These are phyloP conservation scores for Bufo gargarizans DNA, from an alignment of 2,113 vertebrate species.

Conservation along the genomic window DNA sequence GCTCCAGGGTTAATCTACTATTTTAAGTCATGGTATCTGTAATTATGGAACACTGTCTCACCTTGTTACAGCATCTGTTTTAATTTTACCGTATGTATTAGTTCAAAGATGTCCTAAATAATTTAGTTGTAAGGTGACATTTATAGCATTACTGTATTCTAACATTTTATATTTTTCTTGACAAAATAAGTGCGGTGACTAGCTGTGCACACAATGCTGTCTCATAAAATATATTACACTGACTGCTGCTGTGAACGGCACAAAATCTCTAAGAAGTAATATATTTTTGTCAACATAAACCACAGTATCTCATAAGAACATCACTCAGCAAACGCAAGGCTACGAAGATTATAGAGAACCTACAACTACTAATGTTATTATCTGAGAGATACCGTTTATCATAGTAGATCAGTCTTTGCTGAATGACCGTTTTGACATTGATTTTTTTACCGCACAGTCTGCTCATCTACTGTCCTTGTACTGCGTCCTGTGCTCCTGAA, in stretches of 20 bases:
- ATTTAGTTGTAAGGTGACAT: neutral
- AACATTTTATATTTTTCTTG: neutral
- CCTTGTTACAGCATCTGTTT: too few species aligned
- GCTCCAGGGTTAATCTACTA: too few species aligned
- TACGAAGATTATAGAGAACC: neutral
- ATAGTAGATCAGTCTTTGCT: neutral
- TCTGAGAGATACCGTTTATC: neutral
- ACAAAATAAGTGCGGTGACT: neutral
- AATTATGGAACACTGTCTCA: too few species aligned
- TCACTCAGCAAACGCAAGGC: neutral
- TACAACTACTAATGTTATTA: conserved; percentile 22
- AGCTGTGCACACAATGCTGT: neutral
- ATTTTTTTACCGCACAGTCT: neutral
- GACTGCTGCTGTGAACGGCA: neutral
- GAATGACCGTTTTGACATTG: conserved; percentile 31
- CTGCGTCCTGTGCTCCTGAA: neutral
- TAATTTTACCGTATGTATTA: too few species aligned
- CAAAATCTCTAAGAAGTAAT: neutral
- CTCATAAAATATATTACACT: neutral
- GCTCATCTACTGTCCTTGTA: conserved; percentile 9
- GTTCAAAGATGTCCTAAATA: too few species aligned
- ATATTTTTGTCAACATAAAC: neutral
- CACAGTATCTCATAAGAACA: neutral
- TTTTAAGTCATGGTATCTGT: too few species aligned
- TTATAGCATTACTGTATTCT: neutral